A percentile compares a stretch with the other conserved stretches of the same genome.
Conservation (phyloP, 2,113 vertebrate genomes). For the Sinocyclocheilus grahami region DNA sequence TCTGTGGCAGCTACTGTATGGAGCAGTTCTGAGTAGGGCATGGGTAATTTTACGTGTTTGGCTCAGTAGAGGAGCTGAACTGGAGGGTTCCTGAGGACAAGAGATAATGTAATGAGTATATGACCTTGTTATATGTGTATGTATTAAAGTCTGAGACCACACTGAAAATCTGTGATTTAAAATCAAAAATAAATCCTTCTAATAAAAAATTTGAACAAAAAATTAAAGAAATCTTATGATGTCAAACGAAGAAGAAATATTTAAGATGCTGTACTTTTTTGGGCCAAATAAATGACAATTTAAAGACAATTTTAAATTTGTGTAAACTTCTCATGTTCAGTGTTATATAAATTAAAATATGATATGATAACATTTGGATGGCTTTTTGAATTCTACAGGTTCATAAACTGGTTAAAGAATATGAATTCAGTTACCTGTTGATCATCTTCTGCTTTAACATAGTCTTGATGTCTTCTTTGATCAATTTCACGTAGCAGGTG, state of each 20-base stretch:
- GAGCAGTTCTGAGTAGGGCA: conserved; percentile 79
- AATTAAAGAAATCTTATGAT: no score
- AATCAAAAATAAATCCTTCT: not conserved
- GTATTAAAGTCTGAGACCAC: not conserved
- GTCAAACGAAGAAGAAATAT: no score
- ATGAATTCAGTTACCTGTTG: conserved; percentile 65
- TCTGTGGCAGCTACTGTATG: conserved; percentile 87
- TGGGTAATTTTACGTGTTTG: conserved; percentile 81
- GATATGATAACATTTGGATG: not conserved
- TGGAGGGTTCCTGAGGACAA: conserved; percentile 62
- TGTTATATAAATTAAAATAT: not conserved
- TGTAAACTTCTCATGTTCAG: not conserved
- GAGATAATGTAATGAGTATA: no score
- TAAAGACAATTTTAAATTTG: not conserved
- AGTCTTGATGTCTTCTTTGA: conserved; percentile 73
- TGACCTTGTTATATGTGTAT: no score
- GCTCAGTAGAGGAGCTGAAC: conserved; percentile 81
- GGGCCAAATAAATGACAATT: no score
- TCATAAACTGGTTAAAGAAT: not conserved
- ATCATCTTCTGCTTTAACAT: conserved; percentile 67
- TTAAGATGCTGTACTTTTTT: no score
- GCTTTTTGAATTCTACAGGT: not conserved
- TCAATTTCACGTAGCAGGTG: conserved; percentile 65
- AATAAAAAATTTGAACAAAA: no score
- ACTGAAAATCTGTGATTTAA: not conserved